These are phyloP conservation scores for Stramonita haemastoma DNA, from an alignment of 2,888 invertebrate genomes.

Conservation along the genomic window DNA sequence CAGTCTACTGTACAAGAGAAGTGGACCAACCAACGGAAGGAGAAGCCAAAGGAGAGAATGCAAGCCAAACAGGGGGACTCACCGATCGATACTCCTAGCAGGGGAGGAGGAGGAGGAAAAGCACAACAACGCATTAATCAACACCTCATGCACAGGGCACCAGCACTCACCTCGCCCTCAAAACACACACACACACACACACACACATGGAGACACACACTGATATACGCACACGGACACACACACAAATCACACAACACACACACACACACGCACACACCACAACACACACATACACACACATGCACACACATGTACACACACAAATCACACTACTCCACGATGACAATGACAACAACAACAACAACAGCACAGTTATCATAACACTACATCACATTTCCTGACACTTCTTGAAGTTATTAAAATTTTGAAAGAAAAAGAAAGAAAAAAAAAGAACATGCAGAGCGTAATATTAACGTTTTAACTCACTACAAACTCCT, in stretches of 20 bases:
- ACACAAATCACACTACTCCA: too few relatives aligned
- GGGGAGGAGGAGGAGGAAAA: conserved; percentile 45
- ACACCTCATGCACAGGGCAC: conserved; percentile 30
- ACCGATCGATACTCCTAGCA: conserved; percentile 56
- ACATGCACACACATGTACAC: too few relatives aligned
- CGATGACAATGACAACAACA: too few relatives aligned
- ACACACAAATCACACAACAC: not conserved
- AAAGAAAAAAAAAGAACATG: too few relatives aligned
- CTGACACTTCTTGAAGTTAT: too few relatives aligned
- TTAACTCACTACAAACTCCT: too few relatives aligned
- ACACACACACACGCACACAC: not conserved
- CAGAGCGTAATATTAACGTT: too few relatives aligned
- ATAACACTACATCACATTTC: too few relatives aligned
- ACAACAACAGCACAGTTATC: too few relatives aligned
- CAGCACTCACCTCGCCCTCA: not conserved
- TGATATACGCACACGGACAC: not conserved
- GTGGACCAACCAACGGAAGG: not conserved
- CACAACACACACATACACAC: too few relatives aligned
- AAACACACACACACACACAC: not conserved
- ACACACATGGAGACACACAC: not conserved
- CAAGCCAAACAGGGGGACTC: conserved; percentile 45
- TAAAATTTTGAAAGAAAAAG: too few relatives aligned
- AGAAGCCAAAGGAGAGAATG: not conserved
- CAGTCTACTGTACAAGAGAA: not conserved
- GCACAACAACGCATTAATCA: conserved; percentile 48